Percentiles rank a stretch among this genome's conserved stretches.
Evolutionary conservation across 2,113 vertebrate genomes (phyloP).

Genomic region (Mellivora capensis): DNA sequence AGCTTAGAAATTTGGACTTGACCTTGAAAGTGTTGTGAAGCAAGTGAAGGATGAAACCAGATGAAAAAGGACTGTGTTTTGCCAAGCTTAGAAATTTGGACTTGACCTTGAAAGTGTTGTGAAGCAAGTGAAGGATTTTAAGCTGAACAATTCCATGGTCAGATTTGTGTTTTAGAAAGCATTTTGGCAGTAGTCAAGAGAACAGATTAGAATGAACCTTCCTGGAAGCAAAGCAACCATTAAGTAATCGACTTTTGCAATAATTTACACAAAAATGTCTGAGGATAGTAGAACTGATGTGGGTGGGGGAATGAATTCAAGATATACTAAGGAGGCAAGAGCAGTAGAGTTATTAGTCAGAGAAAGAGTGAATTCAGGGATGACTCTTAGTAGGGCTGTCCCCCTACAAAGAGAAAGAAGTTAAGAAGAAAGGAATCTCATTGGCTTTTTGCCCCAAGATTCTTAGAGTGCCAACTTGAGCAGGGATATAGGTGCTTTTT

Average conservation of each 20-base stretch:
- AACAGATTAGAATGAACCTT: neutral
- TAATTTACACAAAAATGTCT: slow-evolving; percentile 26
- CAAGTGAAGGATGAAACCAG: slow-evolving; percentile 8
- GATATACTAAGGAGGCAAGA: neutral
- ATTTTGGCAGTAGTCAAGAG: neutral
- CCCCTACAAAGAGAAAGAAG: neutral
- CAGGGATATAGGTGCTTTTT: neutral
- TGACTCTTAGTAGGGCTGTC: neutral
- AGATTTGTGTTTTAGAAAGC: slow-evolving; percentile 37
- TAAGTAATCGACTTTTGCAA: neutral
- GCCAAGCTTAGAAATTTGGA: neutral
- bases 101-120: slow-evolving; percentile 7
- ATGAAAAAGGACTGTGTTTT: slow-evolving; percentile 14
- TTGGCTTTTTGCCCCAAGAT: neutral
- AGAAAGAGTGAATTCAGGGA: neutral
- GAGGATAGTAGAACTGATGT: neutral
- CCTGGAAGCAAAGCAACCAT: slow-evolving; percentile 4
- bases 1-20: neutral
- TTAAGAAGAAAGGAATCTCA: neutral
- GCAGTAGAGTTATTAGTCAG: neutral
- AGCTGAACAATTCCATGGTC: neutral
- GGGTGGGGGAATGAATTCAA: neutral
- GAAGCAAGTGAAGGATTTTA: slow-evolving; percentile 25
- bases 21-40: slow-evolving; percentile 6
- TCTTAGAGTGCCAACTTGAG: neutral